phyloP scores from a whole-genome alignment of 1,140 invertebrate species.

The Argopecten irradians region DNA sequence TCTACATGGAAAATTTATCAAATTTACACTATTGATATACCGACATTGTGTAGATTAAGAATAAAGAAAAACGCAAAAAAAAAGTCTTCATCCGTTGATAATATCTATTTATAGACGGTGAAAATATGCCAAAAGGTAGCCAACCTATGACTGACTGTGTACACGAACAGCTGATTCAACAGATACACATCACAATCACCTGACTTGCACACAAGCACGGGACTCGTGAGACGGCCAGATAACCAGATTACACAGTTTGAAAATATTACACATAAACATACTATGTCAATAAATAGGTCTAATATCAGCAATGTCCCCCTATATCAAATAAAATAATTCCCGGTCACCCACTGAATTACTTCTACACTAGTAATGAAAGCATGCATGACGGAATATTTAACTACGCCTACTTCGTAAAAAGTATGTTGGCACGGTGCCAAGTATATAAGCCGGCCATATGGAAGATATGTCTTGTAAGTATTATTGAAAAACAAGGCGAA shows the following conservation, averaged over 20 bases:
- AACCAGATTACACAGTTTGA: too few species aligned
- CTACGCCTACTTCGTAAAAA: not conserved
- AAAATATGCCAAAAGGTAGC: not conserved
- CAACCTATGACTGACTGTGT: not conserved
- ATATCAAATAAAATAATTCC: not conserved
- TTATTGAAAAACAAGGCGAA: not conserved
- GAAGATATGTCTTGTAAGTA: not conserved
- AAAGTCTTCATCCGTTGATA: not conserved
- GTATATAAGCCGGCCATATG: not conserved
- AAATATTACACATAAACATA: not conserved
- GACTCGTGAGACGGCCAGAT: too few species aligned
- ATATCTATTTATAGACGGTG: not conserved
- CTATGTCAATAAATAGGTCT: too few species aligned
- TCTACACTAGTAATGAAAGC: not conserved
- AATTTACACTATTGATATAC: too few species aligned
- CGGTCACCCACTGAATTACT: not conserved
- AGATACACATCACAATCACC: not conserved
- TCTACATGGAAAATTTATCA: too few species aligned
- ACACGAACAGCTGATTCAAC: constrained; percentile 15
- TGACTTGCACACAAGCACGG: not conserved
- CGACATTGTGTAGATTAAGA: too few species aligned
- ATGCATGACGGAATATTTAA: not conserved
- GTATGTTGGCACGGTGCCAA: not conserved
- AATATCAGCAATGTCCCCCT: too few species aligned
- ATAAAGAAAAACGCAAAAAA: too few species aligned